Base-by-base conservation (phyloP, 1,140 invertebrate species). In the Ceratina calcarata region DNA sequence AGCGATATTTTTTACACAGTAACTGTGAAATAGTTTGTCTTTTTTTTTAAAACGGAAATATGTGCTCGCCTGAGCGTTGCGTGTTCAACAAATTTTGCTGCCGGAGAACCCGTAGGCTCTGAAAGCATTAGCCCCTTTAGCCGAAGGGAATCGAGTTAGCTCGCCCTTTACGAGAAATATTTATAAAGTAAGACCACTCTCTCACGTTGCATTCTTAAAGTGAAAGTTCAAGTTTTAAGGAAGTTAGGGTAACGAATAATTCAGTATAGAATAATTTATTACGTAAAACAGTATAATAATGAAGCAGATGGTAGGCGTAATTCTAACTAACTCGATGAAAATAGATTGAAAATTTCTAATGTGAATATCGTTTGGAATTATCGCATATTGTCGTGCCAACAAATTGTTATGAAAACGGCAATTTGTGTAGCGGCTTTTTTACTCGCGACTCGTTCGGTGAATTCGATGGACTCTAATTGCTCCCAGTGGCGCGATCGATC, bases 381-480 rank as follows among this genome's bases (percentile, higher is more conserved):
- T 53, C 51, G 51, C 51, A 2, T 53, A 53, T 53, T 16, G 55
- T 70, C 53, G 15, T 18, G 27, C 27, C 27, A 32, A 32, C 27
- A 32, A 32, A 32, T 32, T 32, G 27, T 32, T 32, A 32, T 32
- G 27, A 32, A 32, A 32, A 32, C 27, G 27, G 27, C 27, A 32
- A 32, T 32, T 32, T 32, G 27, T 4, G 27, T 1, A 32, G 27
- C 27, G 27, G 27, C 27, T 68, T 55, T n/a, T 62, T 53, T 27
- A 68, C 45, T 16, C 20, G 4, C 10, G n/a, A 3, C 13, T 57
- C 20, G 27, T 12, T 20, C 27, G 13, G 27, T 55, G 27, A 76
- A 58, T 27, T 58, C 62, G 32, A 60, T 27, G 15, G 32, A n/a
- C 53, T 27, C 15, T 68, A 68, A 76, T 76, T 58, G 53, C 51